Evolutionary conservation across 2,888 invertebrate species (phyloP), one percentile per base, ranked within the genome.

Genomic region (Eupithecia insigniata): DNA sequence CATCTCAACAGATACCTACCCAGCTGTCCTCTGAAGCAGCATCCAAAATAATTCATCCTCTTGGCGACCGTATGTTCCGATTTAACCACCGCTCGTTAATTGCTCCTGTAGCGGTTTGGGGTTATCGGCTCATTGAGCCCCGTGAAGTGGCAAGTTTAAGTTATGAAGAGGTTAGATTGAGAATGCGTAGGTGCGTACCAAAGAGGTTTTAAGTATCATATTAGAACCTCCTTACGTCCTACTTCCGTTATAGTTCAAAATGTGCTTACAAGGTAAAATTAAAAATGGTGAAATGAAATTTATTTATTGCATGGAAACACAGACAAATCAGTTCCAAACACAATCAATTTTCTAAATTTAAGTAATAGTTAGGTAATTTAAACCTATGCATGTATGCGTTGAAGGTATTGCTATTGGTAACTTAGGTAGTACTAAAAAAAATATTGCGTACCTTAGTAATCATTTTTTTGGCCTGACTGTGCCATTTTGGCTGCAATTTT

Each of bases 1-100:
- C 6, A 30, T 30, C 51, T 26, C 26, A 1, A 30, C 28, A 60
- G 60, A 18, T 8, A 60, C 32, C 34, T 12, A 55, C 22, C 64
- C 64, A 64, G 64, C 64, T 6, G 16, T 36, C 64, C 36, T 64
- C 10, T 6, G 14, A 30, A 60, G 60, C 14, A 2, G n/a, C 62
- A 62, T 60, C 62, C 60, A 64, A 22, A 67, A 70, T 72, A 71
- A 71, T 66, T 74, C 71, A 74, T 71, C 71, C 66, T 60, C 43
- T 62, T 46, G 67, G 55, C 71, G 60, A 72, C 76, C 80, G 73
- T 79, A 78, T 81, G 80, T 75, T 66, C 72, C 69, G 76, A 74
- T 76, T 79, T 76, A 75, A 77, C 73, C 67, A 55, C 74, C 64
- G 72, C 74, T 70, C 71, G 72, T 75, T 78, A 76, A 78, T 78